Conservation (phyloP, 2,113 vertebrate genomes). For the Anhinga anhinga region DNA sequence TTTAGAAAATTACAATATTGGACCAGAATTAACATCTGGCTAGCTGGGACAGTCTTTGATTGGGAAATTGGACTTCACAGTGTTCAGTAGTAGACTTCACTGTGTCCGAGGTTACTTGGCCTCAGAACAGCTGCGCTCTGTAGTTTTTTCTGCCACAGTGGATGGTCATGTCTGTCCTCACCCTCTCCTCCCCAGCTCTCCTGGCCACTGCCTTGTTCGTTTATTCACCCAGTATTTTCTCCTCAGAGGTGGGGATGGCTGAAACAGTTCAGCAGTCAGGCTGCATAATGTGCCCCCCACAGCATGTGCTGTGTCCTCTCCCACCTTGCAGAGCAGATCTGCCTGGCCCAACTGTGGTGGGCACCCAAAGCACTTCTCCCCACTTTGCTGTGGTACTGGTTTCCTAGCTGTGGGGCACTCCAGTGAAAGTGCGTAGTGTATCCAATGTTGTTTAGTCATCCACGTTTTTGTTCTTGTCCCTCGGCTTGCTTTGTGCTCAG, state of each 20-base stretch:
- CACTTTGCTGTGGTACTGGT: neutral
- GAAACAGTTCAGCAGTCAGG: neutral
- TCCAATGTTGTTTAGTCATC: rapidly evolving
- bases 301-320: neutral
- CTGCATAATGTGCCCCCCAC: rapidly evolving
- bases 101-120: neutral
- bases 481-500: neutral
- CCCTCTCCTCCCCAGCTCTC: neutral
- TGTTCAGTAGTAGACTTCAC: neutral
- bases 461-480: neutral
- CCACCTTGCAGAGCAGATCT: neutral
- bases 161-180: neutral
- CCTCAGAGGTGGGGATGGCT: rapidly evolving
- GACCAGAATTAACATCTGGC: rapidly evolving
- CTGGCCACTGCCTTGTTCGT: neutral
- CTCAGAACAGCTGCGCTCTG: neutral
- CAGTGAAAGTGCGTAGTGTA: neutral
- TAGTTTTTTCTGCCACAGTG: neutral
- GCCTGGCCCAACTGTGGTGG: rapidly evolving
- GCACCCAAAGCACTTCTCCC: neutral
- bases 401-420: neutral
- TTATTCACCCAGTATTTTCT: neutral
- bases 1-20: neutral
- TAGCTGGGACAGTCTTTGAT: neutral
- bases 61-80: rapidly evolving